Evolutionary conservation across 2,113 vertebrate genomes (phyloP).

Genomic region (cattle (Bos taurus)): ARS-UCD2.0 NC_037334.1:37382001-37382500

Average conservation of each 20-base stretch:
- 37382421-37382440: constrained; percentile 19
- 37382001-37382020: too few species aligned
- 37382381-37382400: not conserved
- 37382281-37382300: not conserved
- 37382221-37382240: not conserved
- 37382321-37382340: not conserved
- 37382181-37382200: not conserved
- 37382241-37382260: not conserved
- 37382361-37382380: not conserved
- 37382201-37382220: constrained; percentile 20
- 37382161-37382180: not conserved
- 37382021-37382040: not conserved
- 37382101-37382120: not conserved
- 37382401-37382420: not conserved
- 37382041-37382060: not conserved
- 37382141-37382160: not conserved
- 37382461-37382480: not conserved
- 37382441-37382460: not conserved
- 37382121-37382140: not conserved
- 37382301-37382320: not conserved
- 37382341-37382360: not conserved
- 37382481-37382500: not conserved
- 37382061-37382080: not conserved
- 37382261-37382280: not conserved
- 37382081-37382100: not conserved